Base-by-base conservation (phyloP, 2,113 vertebrate species). In the Neodon shergylaensis region DNA sequence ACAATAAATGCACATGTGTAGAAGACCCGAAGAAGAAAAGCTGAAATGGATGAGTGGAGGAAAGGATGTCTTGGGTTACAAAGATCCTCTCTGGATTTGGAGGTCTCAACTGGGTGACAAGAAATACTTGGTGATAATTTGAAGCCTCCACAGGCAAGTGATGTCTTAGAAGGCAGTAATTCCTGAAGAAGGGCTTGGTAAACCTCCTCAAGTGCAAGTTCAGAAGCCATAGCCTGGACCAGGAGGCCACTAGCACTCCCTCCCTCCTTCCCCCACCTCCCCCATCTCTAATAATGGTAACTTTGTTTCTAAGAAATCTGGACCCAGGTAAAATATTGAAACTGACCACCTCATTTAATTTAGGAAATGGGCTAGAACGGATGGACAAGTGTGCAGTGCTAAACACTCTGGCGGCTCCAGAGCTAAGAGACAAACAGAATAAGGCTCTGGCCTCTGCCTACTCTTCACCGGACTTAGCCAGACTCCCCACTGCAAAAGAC, bases 271-370 rank as follows among this genome's bases (percentile, higher is more conserved):
- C 13, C 49, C 19, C 42, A 58, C n/a, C 72, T 92, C 74, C 28
- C 74, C 16, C 72, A 47, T 52, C 31, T 47, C 74, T 94, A 39
- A 68, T 19, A 28, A 92, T 16, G n/a, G 49, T 49, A 28, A 65
- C 88, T 92, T 97, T 90, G 16, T 96, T 97, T 90, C 78, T 74
- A 93, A 95, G 92, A 96, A 93, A 94, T 96, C 83, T 81, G 49
- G 65, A 54, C 73, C 76, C 76, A 33, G 63, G 31, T n/a, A 42
- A 72, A 97, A 92, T 95, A 96, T 97, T 96, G 95, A 97, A 97
- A 96, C 79, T 97, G 96, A 98, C 92, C 92, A 85, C 91, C 70
- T 70, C 91, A 97, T 97, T 98, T 96, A 97, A 96, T 97, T 97
- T 92, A 95, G 92, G 94, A 97, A 96, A 97, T 96, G 63, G 54